phyloP scores from a whole-genome alignment of 2,797 vertebrate genomes.

The Rhinoraja longicauda region DNA sequence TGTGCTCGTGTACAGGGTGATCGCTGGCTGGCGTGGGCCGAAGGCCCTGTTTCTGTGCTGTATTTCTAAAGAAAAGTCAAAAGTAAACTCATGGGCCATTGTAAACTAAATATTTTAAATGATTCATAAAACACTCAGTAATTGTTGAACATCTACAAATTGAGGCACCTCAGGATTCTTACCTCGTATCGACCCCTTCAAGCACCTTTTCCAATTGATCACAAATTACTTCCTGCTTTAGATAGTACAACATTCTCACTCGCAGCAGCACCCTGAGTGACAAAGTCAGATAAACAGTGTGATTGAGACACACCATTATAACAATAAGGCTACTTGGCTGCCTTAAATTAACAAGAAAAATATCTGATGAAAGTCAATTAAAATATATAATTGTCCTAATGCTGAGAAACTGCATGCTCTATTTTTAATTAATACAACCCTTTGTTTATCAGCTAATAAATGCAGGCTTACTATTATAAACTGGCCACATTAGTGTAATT shows the following conservation, averaged over 20 bases:
- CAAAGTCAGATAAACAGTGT: background rate
- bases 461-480: background rate
- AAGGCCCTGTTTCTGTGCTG: too few relatives aligned
- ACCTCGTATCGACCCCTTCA: constrained; percentile 85
- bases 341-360: background rate
- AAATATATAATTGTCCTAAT: background rate
- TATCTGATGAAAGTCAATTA: background rate
- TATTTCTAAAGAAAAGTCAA: too few relatives aligned
- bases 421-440: background rate
- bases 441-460: background rate
- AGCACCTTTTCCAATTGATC: constrained; percentile 81
- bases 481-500: background rate
- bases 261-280: constrained; percentile 83
- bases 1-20: too few relatives aligned
- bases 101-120: background rate
- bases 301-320: background rate
- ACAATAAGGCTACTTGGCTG: background rate
- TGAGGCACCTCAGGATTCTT: constrained; percentile 46
- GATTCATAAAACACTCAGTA: background rate
- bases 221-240: constrained; percentile 98
- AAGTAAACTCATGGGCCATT: background rate
- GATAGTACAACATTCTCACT: constrained; percentile 99
- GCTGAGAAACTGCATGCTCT: background rate
- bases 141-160: background rate
- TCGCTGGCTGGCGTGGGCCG: too few relatives aligned